These are phyloP conservation scores for Tympanuchus pallidicinctus DNA, from an alignment of 2,113 vertebrate species.

Conservation along the genomic window DNA sequence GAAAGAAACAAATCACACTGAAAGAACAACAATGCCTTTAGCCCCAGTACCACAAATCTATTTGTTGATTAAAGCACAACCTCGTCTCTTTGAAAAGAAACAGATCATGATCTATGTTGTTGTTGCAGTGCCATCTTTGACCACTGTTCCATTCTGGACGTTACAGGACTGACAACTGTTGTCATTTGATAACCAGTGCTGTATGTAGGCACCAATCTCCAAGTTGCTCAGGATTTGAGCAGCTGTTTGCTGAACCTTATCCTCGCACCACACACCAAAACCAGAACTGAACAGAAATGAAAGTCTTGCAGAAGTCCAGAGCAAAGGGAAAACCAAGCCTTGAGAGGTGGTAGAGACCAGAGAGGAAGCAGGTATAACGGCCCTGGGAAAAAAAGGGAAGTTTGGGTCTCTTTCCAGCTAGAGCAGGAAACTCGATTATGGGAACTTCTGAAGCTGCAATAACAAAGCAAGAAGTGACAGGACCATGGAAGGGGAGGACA, in stretches of 20 bases:
- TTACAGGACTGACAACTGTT: not conserved
- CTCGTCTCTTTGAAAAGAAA: not conserved
- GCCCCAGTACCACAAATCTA: not conserved
- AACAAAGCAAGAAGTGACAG: not conserved
- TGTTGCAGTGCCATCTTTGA: not conserved
- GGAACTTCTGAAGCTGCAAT: constrained; percentile 21
- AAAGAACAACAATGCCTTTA: not conserved
- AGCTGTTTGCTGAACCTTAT: constrained; percentile 27
- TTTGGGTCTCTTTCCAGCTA: not conserved
- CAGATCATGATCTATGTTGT: fast-evolving
- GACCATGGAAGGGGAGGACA: not conserved
- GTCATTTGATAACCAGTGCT: not conserved
- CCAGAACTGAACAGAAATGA: constrained; percentile 12
- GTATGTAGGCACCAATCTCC: not conserved
- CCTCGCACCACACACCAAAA: not conserved
- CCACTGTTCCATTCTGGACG: not conserved
- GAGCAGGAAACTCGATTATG: not conserved
- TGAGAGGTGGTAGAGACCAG: not conserved
- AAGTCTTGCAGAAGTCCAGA: constrained; percentile 20
- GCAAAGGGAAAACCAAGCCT: not conserved
- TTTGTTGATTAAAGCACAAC: not conserved
- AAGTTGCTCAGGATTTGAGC: constrained; percentile 8
- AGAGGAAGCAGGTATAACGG: not conserved
- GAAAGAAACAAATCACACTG: not conserved
- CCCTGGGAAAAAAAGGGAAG: constrained; percentile 29